These are phyloP conservation scores for Sesia bembeciformis DNA, from an alignment of 2,888 invertebrate species.

Conservation along the genomic window DNA sequence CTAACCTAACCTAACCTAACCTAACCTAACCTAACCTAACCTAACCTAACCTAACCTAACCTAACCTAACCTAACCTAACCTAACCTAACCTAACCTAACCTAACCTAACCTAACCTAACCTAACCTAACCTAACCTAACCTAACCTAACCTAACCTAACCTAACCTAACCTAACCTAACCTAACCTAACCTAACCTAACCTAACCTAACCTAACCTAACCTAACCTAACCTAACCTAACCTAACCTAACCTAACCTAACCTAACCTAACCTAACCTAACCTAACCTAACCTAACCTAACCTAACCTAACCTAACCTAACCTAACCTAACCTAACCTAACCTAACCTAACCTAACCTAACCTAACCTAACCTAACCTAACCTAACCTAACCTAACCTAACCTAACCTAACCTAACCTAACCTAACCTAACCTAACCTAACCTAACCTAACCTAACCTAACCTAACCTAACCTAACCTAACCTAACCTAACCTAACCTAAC, in stretches of 20 bases:
- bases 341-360: slow-evolving; percentile 23
- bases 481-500: slow-evolving; percentile 15
- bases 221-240: slow-evolving; percentile 22
- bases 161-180: slow-evolving; percentile 24
- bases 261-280: slow-evolving; percentile 22
- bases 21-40: slow-evolving; percentile 12
- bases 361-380: slow-evolving; percentile 21
- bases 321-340: slow-evolving; percentile 19
- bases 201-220: slow-evolving; percentile 22
- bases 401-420: slow-evolving; percentile 20
- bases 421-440: slow-evolving; percentile 15
- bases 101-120: slow-evolving; percentile 28
- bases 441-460: slow-evolving; percentile 17
- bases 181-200: slow-evolving; percentile 22
- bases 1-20: slow-evolving; percentile 12
- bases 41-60: slow-evolving; percentile 18
- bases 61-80: slow-evolving; percentile 25
- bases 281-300: slow-evolving; percentile 20
- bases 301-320: slow-evolving; percentile 20
- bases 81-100: slow-evolving; percentile 31
- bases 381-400: slow-evolving; percentile 22
- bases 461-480: slow-evolving; percentile 15
- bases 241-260: slow-evolving; percentile 22
- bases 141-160: slow-evolving; percentile 21
- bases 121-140: slow-evolving; percentile 13